These are phyloP conservation scores for Hermodice carunculata DNA, from an alignment of 2,888 invertebrate genomes.

Conservation along the genomic window DNA sequence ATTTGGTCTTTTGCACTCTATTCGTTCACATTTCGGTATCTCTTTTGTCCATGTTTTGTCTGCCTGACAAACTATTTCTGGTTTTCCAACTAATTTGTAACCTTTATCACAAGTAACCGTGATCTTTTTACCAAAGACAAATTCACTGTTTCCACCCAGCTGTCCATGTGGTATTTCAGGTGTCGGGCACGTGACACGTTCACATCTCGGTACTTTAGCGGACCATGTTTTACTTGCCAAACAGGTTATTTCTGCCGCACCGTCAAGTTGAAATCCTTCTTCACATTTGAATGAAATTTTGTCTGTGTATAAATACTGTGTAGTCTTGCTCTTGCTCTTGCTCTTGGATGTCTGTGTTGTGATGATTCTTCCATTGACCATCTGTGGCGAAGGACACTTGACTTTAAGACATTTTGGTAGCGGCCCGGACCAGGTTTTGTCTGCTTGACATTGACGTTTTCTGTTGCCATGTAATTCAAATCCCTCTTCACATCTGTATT, in stretches of 20 bases:
- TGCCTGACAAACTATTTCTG: slow-evolving; percentile 51
- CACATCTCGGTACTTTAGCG: slow-evolving; percentile 12
- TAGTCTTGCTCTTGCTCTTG: background rate
- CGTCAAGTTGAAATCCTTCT: slow-evolving; percentile 8
- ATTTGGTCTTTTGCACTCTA: slow-evolving; percentile 24
- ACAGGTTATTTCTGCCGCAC: slow-evolving; percentile 5
- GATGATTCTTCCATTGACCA: background rate
- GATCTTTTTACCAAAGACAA: slow-evolving; percentile 26
- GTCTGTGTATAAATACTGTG: slow-evolving; percentile 1
- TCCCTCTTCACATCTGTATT: slow-evolving; percentile 55
- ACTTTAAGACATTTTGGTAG: slow-evolving; percentile 50
- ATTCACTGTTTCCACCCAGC: slow-evolving; percentile 8
- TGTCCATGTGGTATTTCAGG: slow-evolving; percentile 13
- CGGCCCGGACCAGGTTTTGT: slow-evolving; percentile 58
- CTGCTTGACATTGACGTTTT: slow-evolving; percentile 49
- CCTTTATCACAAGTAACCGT: slow-evolving; percentile 53
- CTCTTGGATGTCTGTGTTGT: background rate
- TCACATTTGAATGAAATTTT: slow-evolving; percentile 13
- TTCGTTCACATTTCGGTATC: slow-evolving; percentile 49
- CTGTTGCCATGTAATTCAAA: slow-evolving; percentile 55
- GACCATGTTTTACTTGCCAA: slow-evolving; percentile 15
- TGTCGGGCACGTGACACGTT: slow-evolving; percentile 6
- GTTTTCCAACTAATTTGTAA: slow-evolving; percentile 54
- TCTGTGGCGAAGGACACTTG: slow-evolving; percentile 18
- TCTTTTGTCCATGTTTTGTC: slow-evolving; percentile 60